Evolutionary conservation across 2,113 vertebrate species (phyloP).

Genomic region (Indicator indicator): DNA sequence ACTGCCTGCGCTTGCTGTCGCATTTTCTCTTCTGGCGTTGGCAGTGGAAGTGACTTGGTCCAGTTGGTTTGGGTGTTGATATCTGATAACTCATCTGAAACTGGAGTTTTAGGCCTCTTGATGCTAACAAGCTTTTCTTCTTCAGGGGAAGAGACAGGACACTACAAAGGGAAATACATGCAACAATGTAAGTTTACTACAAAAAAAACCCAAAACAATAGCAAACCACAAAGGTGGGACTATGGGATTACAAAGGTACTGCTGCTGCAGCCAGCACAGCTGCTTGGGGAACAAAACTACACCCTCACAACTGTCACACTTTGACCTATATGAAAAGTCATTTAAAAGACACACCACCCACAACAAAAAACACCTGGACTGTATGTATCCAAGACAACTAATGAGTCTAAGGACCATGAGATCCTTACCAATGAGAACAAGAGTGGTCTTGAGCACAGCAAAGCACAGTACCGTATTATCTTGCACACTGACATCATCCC

Average conservation of each 20-base stretch:
- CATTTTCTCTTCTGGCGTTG: conserved; percentile 98
- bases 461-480: not conserved
- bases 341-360: not conserved
- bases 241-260: not conserved
- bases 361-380: not conserved
- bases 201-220: not conserved
- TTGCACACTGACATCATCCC: not conserved
- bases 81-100: conserved; percentile 78
- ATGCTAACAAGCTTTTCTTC: conserved; percentile 85
- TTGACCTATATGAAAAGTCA: not conserved
- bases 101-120: conserved; percentile 84
- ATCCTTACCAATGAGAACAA: not conserved
- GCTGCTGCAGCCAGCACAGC: fast-evolving
- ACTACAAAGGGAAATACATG: conserved; percentile 73
- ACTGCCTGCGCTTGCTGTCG: conserved; percentile 89
- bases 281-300: not conserved
- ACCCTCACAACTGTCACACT: not conserved
- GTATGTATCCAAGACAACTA: not conserved
- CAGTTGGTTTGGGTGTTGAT: conserved; percentile 84
- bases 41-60: conserved; percentile 84
- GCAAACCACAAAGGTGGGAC: not conserved
- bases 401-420: not conserved
- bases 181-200: not conserved
- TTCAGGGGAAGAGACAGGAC: conserved; percentile 83
- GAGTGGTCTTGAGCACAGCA: not conserved